Conservation (phyloP, 2,888 invertebrate species). For the Scaptodrosophila latifasciaeformis region DNA sequence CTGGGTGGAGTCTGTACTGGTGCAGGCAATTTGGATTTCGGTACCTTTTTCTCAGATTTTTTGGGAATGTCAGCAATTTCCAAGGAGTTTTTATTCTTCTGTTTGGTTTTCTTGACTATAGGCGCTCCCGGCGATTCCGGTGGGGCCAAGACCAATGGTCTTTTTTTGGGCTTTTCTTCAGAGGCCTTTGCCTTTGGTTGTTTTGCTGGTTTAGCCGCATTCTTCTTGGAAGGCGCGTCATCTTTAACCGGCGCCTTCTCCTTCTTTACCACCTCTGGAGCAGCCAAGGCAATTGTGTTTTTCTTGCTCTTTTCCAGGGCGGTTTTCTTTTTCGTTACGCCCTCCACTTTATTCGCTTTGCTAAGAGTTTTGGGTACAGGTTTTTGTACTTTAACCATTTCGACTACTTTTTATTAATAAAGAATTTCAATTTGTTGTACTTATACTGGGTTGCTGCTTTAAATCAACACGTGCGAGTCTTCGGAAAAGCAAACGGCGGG, state of each 20-base stretch:
- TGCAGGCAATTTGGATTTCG: too few relatives aligned
- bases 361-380: slow-evolving; percentile 47
- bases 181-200: slow-evolving; percentile 12
- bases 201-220: neutral
- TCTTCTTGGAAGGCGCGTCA: neutral
- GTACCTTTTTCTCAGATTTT: neutral
- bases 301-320: neutral
- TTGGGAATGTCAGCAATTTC: neutral
- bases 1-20: too few relatives aligned
- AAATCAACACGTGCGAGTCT: slow-evolving; percentile 43
- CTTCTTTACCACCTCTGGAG: too few relatives aligned
- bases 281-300: neutral
- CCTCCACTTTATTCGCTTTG: slow-evolving; percentile 31
- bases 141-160: slow-evolving; percentile 43
- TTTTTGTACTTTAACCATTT: slow-evolving; percentile 59
- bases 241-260: slow-evolving; percentile 3
- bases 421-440: neutral
- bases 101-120: neutral
- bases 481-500: neutral
- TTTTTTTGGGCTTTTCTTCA: slow-evolving; percentile 20
- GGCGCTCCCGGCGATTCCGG: slow-evolving; percentile 34
- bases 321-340: slow-evolving; percentile 35
- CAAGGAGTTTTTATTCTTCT: too few relatives aligned
- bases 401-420: slow-evolving; percentile 6
- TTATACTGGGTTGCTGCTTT: neutral